Conservation (phyloP, 2,797 vertebrate species). For the Gymnodraco acuticeps region DNA sequence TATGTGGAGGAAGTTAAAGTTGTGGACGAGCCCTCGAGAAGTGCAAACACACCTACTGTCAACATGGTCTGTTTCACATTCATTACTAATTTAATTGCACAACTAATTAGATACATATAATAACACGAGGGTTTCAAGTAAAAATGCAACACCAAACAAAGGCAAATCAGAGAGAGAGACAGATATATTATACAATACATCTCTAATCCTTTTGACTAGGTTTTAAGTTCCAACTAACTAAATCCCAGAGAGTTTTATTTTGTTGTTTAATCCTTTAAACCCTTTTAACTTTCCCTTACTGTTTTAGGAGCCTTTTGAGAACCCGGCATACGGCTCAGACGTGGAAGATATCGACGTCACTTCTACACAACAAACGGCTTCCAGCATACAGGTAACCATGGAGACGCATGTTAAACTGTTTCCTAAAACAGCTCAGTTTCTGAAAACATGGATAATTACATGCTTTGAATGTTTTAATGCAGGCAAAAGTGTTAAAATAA, state of each 20-base stretch:
- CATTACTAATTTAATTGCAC: neutral
- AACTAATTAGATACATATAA: neutral
- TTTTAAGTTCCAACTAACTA: neutral
- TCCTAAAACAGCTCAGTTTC: neutral
- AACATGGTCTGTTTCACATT: conserved; percentile 50
- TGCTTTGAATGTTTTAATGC: neutral
- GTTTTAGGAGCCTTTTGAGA: conserved; percentile 62
- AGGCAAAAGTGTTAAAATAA: neutral
- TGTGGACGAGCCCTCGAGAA: conserved; percentile 18
- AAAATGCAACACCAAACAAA: neutral
- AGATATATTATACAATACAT: neutral
- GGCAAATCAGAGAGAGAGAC: neutral
- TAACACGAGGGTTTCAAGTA: neutral
- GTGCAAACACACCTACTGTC: conserved; percentile 7
- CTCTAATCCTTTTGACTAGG: neutral
- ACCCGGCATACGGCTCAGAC: conserved; percentile 38
- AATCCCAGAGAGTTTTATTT: neutral
- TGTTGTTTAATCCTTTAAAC: neutral
- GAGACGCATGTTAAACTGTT: conserved; percentile 28
- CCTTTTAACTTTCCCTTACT: neutral
- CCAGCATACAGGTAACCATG: conserved; percentile 55
- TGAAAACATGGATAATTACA: neutral
- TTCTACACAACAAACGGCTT: conserved; percentile 29
- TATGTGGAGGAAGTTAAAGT: conserved; percentile 57
- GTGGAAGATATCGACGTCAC: neutral